Conservation (phyloP, 2,113 vertebrate species). For the Sylvia atricapilla region DNA sequence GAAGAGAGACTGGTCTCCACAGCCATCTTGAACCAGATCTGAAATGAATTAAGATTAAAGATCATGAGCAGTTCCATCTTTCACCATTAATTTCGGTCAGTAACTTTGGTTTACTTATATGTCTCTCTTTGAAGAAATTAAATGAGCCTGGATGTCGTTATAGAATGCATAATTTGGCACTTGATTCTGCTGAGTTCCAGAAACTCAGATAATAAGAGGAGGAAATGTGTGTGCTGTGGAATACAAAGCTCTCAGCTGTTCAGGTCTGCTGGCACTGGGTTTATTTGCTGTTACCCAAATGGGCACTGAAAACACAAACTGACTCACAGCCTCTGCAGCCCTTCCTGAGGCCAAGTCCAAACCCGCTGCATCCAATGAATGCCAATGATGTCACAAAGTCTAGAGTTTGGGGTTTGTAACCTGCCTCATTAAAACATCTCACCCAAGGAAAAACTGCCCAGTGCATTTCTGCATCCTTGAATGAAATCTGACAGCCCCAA, state of each 20-base stretch:
- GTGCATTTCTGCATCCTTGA: background rate
- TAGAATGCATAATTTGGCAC: background rate
- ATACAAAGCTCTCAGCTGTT: background rate
- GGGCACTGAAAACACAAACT: background rate
- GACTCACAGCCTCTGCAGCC: background rate
- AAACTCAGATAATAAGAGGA: background rate
- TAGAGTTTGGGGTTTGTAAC: background rate
- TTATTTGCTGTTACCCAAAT: background rate
- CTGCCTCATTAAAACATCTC: background rate
- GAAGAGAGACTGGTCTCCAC: constrained; percentile 76
- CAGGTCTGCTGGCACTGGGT: background rate
- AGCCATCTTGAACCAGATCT: constrained; percentile 81
- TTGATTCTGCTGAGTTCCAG: background rate
- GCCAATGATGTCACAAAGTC: background rate
- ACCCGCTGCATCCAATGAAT: background rate
- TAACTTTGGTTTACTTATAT: background rate
- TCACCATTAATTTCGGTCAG: background rate
- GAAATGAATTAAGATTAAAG: constrained; percentile 22
- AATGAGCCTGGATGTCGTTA: background rate
- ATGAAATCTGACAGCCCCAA: background rate
- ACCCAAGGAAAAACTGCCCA: background rate
- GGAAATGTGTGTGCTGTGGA: background rate
- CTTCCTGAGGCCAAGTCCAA: background rate
- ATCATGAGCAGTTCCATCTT: background rate
- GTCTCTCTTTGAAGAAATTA: background rate